Base-by-base conservation (phyloP, 2,888 invertebrate genomes). In the Synanthedon myopaeformis region DNA sequence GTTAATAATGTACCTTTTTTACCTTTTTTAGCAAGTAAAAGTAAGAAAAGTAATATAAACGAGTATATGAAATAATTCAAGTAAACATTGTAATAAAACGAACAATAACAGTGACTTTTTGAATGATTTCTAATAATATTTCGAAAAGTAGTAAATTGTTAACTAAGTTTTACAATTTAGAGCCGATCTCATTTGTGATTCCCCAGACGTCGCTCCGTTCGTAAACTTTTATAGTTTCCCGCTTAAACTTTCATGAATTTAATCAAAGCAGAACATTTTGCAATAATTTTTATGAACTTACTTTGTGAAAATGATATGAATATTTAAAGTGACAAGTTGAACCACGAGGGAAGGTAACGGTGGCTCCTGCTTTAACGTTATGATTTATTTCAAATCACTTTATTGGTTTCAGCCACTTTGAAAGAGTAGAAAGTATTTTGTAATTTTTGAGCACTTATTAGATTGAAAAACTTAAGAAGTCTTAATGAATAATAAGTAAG, bases 221-320 rank as follows among this genome's bases (percentile, higher is more conserved):
- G 67, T 73, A 70, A 74, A 79, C 72, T 79, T 78, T 78, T 76
- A 79, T 80, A 80, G 79, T 79, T 80, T 74, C 69, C 71, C 66
- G 67, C 62, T 76, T 66, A 70, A 77, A 78, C 70, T 79, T 79
- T 75, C 70, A 73, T 69, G 70, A 69, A 72, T 77, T 79, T 78
- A 77, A 79, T 74, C 76, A 74, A 74, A 70, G 67, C 45, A 58
- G 63, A 63, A 73, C 71, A 67, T 72, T 75, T 69, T 70, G 72
- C 69, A 69, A 74, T 75, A 72, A 76, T 77, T 76, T 78, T 76
- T 79, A 76, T 74, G 45, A 45, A 45, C 45, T 58, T 70, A 76
- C 62, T 76, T 76, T 71, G 54, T 54, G 57, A 62, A 45, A 45
- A 57, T 49, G 62, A 64, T 61, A 70, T 75, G 72, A 74, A 75